Evolutionary conservation across 1,140 invertebrate genomes (phyloP), one percentile per base, ranked within the genome.

Genomic region (Hermetia illucens): DNA sequence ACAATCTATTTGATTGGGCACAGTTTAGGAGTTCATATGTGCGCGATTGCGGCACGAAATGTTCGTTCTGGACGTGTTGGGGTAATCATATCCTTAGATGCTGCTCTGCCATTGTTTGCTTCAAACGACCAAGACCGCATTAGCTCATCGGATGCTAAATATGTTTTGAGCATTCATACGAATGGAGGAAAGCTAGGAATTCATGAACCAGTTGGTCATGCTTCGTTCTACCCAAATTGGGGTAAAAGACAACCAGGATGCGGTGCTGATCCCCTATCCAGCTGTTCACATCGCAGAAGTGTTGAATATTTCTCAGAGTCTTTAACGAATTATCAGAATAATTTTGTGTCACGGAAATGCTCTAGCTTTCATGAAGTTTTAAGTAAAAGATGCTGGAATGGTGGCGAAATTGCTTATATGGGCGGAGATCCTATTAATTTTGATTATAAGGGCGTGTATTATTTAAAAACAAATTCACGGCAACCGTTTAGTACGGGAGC

Each of bases 91-190:
- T 69, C 63, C 2, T 41, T 72, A 21, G 72, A 74, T 55, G 71
- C 72, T 5, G 68, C 71, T 3, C 48, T 55, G 1, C 70, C 68
- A 0, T 36, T 56, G 17, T 72, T 68, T 44, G 42, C 52, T 1
- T 38, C 49, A 10, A 46, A 49, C 39, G 49, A 44, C 21, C 50
- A 47, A 3, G 48, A 46, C 12, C 52, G 74, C 4, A 55, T 81
- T 3, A 70, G 75, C 48, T 51, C 61, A 2, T 58, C 51, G 15
- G 77, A 81, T 49, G 78, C 66, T 0, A 38, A 56, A 9, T 75
- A 76, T 38, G 77, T 82, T 0, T 74, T 80, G 55, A 69, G 75
- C 0, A 75, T 84, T 37, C 80, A 84, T 44, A 80, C 80, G 1
- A 71, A 77, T 46, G 67, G 58, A 3, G 67, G 65, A 8, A 27